Conservation (phyloP, 2,888 invertebrate species). For the Heliconius hortense region DNA sequence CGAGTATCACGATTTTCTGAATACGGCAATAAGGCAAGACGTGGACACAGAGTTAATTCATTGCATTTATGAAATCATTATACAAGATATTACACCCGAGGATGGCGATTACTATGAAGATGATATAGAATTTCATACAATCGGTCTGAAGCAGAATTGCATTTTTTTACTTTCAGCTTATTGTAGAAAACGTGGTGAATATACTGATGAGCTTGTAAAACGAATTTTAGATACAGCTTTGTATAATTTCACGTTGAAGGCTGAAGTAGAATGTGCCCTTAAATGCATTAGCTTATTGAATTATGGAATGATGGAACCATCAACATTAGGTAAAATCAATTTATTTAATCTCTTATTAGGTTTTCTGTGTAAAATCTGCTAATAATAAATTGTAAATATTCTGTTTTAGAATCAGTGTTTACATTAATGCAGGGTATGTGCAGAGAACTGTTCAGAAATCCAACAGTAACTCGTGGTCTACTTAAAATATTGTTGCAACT, state of each 20-base stretch:
- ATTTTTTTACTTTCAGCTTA: slow-evolving; percentile 64
- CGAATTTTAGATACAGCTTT: slow-evolving; percentile 62
- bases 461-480: slow-evolving; percentile 60
- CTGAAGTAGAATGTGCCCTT: slow-evolving; percentile 62
- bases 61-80: slow-evolving; percentile 60
- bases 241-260: slow-evolving; percentile 58
- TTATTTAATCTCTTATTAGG: slow-evolving; percentile 13
- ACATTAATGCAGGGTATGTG: slow-evolving; percentile 68
- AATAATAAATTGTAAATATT: background rate
- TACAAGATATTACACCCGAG: slow-evolving; percentile 50
- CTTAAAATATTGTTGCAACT: slow-evolving; percentile 60
- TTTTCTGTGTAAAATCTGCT: background rate
- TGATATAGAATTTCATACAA: slow-evolving; percentile 57
- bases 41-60: slow-evolving; percentile 62
- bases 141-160: slow-evolving; percentile 61
- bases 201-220: slow-evolving; percentile 63
- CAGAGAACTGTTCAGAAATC: slow-evolving; percentile 63
- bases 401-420: slow-evolving; percentile 62
- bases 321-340: slow-evolving; percentile 61
- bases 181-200: slow-evolving; percentile 57
- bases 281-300: slow-evolving; percentile 61
- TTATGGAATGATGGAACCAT: slow-evolving; percentile 52
- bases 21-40: slow-evolving; percentile 51
- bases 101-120: slow-evolving; percentile 58
- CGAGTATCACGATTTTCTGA: slow-evolving; percentile 54